Evolutionary conservation across 1,140 invertebrate species (phyloP).

Genomic region (Procambarus clarkii): DNA sequence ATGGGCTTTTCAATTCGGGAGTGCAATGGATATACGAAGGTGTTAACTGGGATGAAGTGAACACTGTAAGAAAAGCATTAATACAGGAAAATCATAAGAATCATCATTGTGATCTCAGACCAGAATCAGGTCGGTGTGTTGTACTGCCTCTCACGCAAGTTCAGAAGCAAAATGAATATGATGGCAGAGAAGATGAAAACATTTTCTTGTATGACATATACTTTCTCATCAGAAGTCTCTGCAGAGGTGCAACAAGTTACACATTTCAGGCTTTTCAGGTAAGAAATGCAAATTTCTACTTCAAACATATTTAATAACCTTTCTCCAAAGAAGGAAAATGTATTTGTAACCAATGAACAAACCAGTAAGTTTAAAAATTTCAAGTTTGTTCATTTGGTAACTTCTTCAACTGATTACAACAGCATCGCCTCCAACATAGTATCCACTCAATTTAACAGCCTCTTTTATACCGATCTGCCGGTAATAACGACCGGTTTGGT

Average conservation of each 20-base stretch:
- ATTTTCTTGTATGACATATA: constrained; percentile 23
- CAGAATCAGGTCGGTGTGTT: background rate
- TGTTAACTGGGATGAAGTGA: background rate
- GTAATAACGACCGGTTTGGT: no score
- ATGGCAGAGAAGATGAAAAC: background rate
- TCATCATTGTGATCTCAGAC: background rate
- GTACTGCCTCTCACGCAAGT: background rate
- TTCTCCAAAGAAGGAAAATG: no score
- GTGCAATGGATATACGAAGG: constrained; percentile 14
- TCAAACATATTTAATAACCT: no score
- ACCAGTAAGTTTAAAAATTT: no score
- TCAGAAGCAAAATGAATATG: background rate
- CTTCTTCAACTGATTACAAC: no score
- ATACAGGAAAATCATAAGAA: background rate
- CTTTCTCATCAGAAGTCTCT: background rate
- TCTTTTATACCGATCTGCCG: no score
- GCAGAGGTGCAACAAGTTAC: constrained; percentile 18
- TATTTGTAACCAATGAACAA: no score
- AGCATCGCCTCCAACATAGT: no score
- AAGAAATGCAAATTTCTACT: background rate
- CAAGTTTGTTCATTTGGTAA: no score
- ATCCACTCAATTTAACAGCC: no score
- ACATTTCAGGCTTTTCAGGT: constrained; percentile 37
- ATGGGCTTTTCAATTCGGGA: constrained; percentile 32
- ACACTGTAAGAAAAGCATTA: background rate